Conservation (phyloP, 2,113 vertebrate genomes). For the Halichoerus grypus region DNA sequence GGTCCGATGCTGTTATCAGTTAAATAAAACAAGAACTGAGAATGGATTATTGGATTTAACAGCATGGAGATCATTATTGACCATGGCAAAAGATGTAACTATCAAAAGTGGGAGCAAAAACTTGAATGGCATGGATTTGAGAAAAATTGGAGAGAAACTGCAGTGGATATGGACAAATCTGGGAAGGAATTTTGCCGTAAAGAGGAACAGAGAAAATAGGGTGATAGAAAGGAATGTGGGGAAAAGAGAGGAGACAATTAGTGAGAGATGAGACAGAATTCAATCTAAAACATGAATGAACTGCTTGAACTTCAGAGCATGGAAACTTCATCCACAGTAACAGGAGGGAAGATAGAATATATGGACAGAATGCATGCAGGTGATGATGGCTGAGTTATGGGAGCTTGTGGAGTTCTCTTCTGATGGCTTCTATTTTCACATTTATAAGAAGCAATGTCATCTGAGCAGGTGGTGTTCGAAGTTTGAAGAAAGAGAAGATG, state of each 20-base stretch:
- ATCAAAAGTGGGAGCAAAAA: not conserved
- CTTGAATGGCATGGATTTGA: not conserved
- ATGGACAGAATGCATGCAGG: not conserved
- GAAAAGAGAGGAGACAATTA: not conserved
- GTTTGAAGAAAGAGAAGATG: not conserved
- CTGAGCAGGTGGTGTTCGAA: not conserved
- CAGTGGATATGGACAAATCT: not conserved
- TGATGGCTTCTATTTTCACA: not conserved
- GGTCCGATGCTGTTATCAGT: not conserved
- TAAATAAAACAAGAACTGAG: not conserved
- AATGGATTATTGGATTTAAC: not conserved
- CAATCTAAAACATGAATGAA: not conserved
- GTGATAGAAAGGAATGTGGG: not conserved
- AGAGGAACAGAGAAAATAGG: not conserved
- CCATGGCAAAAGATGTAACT: not conserved
- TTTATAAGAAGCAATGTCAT: not conserved
- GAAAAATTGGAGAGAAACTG: not conserved
- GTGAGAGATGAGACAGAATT: not conserved
- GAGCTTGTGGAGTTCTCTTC: not conserved
- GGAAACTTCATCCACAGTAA: not conserved
- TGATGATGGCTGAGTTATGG: not conserved
- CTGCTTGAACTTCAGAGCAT: not conserved
- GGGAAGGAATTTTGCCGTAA: not conserved
- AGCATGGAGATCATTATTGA: not conserved
- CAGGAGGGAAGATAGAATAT: not conserved